Base-by-base conservation (phyloP, 1,140 invertebrate species). In the Papilio helenus region DNA sequence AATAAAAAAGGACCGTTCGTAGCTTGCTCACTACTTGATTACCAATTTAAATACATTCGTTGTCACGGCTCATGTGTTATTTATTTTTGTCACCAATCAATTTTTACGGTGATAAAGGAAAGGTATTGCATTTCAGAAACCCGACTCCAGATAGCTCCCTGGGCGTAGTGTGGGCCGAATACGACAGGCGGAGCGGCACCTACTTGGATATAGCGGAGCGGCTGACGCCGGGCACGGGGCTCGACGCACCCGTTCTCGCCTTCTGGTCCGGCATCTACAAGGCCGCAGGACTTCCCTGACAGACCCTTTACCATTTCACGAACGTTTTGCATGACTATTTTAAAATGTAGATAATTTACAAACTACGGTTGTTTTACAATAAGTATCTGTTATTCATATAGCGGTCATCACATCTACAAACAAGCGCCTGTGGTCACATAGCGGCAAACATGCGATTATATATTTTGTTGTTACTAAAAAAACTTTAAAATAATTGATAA, bases 231-330 rank as follows among this genome's bases (percentile, higher is more conserved):
- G 55, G 46, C 74, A 12, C 55, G 84, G 65, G 44, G 73, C 29
- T 61, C 58, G 58, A 26, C 23, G 58, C 58, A 23, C 23, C 20
- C 58, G 58, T 23, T 1, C 9, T 61, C 23, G 9, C 58, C 23
- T 87, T 87, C 78, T 88, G 87, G 87, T 81, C 84, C 42, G 65
- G 72, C 10, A 81, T 90, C 39, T 87, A 80, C 72, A 81, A 83
- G n/a, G 29, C 23, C 9, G 58, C 58, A 23, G 58, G 23, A 3
- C 20, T 61, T 23, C 23, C 58, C 23, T 61, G 58, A 61, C n/a
- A 39, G 34, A 39, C 34, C 34, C 34, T 39, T 39, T 7, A 39
- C 7, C 7, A 5, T 39, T 39, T 39, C 34, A 39, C 34, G 7
- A 39, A 39, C 7, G 34, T 39, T 39, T 39, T 39, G 34, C 5